These are phyloP conservation scores for Mantis religiosa DNA, from an alignment of 2,888 invertebrate genomes.

Conservation along the genomic window DNA sequence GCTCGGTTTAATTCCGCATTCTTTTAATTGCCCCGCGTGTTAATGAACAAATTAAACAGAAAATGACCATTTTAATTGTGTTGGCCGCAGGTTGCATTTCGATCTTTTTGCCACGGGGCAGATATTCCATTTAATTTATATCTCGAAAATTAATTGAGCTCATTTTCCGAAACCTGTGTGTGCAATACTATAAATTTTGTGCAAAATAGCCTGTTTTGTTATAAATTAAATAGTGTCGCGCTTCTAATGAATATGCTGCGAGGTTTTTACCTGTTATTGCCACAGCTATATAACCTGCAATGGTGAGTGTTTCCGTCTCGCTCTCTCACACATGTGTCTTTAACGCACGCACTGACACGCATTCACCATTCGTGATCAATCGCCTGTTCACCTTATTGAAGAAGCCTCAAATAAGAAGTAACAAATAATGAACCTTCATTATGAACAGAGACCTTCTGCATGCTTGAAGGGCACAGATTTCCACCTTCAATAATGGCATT, in stretches of 20 bases:
- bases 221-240: slow-evolving; percentile 13
- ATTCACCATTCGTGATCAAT: not conserved
- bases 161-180: slow-evolving; percentile 14
- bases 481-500: too few relatives aligned
- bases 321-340: not conserved
- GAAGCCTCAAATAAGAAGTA: too few relatives aligned
- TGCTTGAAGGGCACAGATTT: too few relatives aligned
- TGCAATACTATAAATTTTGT: slow-evolving; percentile 16
- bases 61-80: slow-evolving; percentile 18
- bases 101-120: slow-evolving; percentile 11
- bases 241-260: slow-evolving; percentile 11
- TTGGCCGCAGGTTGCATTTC: slow-evolving; percentile 3
- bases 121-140: slow-evolving; percentile 19
- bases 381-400: too few relatives aligned
- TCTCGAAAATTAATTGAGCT: slow-evolving; percentile 18
- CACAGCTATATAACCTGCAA: not conserved
- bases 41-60: slow-evolving; percentile 19
- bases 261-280: not conserved
- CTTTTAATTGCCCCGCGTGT: slow-evolving; percentile 17
- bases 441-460: too few relatives aligned
- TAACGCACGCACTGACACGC: not conserved
- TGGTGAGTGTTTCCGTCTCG: not conserved
- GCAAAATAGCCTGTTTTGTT: slow-evolving; percentile 17
- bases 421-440: too few relatives aligned
- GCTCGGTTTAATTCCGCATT: slow-evolving; percentile 6